phyloP scores from a whole-genome alignment of 1,140 invertebrate genomes.

The Pseudomyrmex pallidus region DNA sequence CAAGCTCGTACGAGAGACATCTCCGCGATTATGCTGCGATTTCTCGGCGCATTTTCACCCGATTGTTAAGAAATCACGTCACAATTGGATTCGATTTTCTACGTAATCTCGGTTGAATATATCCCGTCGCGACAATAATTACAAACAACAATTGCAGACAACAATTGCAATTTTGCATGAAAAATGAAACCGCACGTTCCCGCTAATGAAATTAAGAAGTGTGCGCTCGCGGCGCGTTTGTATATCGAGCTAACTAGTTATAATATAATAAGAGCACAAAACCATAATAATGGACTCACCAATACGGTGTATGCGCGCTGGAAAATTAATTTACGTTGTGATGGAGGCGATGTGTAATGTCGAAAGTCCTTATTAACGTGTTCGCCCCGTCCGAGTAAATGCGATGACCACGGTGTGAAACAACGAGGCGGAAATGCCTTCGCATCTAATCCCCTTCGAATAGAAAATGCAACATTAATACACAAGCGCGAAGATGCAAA shows the following conservation, averaged over 20 bases:
- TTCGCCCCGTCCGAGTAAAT: constrained; percentile 13
- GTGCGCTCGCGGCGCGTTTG: neutral
- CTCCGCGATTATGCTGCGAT: too few species aligned
- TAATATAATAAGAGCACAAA: constrained; percentile 6
- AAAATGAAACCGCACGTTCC: neutral
- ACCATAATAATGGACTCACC: constrained; percentile 23
- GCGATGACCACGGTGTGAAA: constrained; percentile 21
- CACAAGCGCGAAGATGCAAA: neutral
- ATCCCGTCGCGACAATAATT: neutral
- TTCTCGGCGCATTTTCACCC: too few species aligned
- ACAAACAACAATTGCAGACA: neutral
- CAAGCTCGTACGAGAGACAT: neutral
- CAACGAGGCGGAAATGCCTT: constrained; percentile 24
- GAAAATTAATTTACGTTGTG: constrained; percentile 50
- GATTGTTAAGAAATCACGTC: too few species aligned
- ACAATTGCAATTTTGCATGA: neutral
- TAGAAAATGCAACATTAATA: constrained; percentile 1
- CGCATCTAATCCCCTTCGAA: constrained; percentile 1
- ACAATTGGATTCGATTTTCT: too few species aligned
- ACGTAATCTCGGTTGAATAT: neutral
- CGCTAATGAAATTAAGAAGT: constrained; percentile 34
- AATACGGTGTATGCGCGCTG: neutral
- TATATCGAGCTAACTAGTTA: neutral
- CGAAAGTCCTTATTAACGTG: constrained; percentile 43
- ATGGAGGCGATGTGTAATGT: constrained; percentile 14